Evolutionary conservation across 2,888 invertebrate species (phyloP), one percentile per base, ranked within the genome.

Genomic region (Stomorhina lunata): DNA sequence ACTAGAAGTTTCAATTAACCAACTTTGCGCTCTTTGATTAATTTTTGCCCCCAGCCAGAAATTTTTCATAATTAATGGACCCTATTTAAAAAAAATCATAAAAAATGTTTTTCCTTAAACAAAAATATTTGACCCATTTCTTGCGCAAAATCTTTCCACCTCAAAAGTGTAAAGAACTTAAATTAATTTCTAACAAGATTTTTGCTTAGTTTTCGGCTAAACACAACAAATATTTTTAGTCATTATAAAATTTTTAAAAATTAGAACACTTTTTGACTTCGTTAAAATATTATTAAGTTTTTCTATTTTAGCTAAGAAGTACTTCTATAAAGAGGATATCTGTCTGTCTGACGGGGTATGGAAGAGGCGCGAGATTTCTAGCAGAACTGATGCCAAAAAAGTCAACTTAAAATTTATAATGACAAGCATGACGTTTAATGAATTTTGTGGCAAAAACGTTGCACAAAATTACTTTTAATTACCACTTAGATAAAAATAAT

Each of bases 391-490:
- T 82, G 82, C 82, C 79, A 82, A 82, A 72, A 81, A 72, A 57
- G 48, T 37, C 66, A n/a, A 75, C 66, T 20, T 48, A 34, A 81
- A 82, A 79, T 79, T 73, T 71, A 75, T 71, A 79, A 61, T 75
- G 78, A 82, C 82, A 82, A 71, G 69, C 79, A 75, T 76, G 75
- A 79, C 82, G 75, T 82, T 79, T 66, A 37, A 43, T 34, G 68
- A 48, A 68, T 34, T 61, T 27, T 29, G 10, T 45, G 17, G 29
- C 17, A 25, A 45, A 12, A 57, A 57, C 22, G 57, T 50, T 72
- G 43, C 12, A 48, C 45, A 40, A 79, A 73, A 79, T 82, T 79
- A 76, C 79, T 82, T 79, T 82, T 82, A 82, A 82, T 82, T 82
- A 76, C 75, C 75, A 59, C 66, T 66, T 66, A 71, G 10, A 27